Conservation (phyloP, 2,888 invertebrate genomes). For the Polyommatus icarus region DNA sequence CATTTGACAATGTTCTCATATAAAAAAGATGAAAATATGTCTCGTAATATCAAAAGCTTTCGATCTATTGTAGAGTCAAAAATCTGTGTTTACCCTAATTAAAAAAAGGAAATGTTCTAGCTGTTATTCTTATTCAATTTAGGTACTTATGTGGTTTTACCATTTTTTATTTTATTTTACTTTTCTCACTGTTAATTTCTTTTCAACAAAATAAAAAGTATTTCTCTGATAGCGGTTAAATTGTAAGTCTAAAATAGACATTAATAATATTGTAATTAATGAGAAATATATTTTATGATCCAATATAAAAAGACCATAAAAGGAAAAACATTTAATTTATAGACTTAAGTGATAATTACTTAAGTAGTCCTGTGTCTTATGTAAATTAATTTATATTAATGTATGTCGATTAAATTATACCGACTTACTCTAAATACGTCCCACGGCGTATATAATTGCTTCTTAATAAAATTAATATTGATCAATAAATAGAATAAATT, state of each 20-base stretch:
- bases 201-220: too few relatives aligned
- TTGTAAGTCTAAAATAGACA: background rate
- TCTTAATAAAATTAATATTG: background rate
- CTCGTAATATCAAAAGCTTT: too few relatives aligned
- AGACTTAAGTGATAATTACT: background rate
- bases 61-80: too few relatives aligned
- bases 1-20: background rate
- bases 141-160: too few relatives aligned
- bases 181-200: too few relatives aligned
- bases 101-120: too few relatives aligned
- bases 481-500: background rate
- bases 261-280: background rate
- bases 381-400: conserved; percentile 13
- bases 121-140: too few relatives aligned
- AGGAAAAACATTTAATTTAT: conserved; percentile 1
- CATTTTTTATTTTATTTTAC: too few relatives aligned
- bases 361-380: background rate
- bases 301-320: conserved; percentile 1
- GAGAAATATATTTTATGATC: background rate
- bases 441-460: conserved; percentile 3
- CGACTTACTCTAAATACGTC: conserved; percentile 16
- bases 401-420: background rate
- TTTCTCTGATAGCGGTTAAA: background rate
- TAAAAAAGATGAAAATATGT: too few relatives aligned
- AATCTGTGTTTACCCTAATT: too few relatives aligned